Evolutionary conservation across 2,113 vertebrate species (phyloP), one percentile per base, ranked within the genome.

Genomic region (Dicentrarchus labrax): DNA sequence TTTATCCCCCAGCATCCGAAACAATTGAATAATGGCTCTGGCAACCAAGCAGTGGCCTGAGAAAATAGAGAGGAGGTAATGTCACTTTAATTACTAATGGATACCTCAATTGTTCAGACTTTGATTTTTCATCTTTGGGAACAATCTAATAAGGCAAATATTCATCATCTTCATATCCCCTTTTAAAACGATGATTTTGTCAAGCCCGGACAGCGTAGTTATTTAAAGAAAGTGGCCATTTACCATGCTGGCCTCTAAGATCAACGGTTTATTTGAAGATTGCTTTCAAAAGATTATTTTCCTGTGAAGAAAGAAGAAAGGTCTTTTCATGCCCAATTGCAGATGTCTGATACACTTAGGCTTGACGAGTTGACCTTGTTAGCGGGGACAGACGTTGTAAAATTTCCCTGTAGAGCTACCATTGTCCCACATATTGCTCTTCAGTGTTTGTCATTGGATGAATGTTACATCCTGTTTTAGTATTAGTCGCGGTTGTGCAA

Each of bases 41-140:
- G 94, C 93, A 93, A 88, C 72, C 82, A 65, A 60, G 90, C 84
- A 76, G 78, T 75, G 86, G 88, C 76, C 72, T 53, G 87, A 90
- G 92, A 90, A 85, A 90, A 86, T 67, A 88, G 78, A 84, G 82
- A 78, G 89, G 90, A 92, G 86, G 88, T 93, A 94, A 95, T 94
- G 93, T 93, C 86, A 93, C 78, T 95, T 95, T 95, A 96, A 96
- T 96, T 95, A 94, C 94, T 95, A 94, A 95, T 95, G 95, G 94
- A 93, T 93, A 88, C 82, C 88, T 90, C 91, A 80, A 93, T 95
- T 94, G 93, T 95, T 93, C 88, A 79, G 92, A 82, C 92, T 94
- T 95, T 94, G 89, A 94, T 93, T 94, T 95, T 93, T 94, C 90
- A 90, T 94, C 89, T 90, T 91, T 83, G 84, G 83, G 69, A 82